Percentiles rank a stretch among this genome's conserved stretches.
Evolutionary conservation across 2,797 vertebrate genomes (phyloP).

Genomic region (Steatocranus sp.): DNA sequence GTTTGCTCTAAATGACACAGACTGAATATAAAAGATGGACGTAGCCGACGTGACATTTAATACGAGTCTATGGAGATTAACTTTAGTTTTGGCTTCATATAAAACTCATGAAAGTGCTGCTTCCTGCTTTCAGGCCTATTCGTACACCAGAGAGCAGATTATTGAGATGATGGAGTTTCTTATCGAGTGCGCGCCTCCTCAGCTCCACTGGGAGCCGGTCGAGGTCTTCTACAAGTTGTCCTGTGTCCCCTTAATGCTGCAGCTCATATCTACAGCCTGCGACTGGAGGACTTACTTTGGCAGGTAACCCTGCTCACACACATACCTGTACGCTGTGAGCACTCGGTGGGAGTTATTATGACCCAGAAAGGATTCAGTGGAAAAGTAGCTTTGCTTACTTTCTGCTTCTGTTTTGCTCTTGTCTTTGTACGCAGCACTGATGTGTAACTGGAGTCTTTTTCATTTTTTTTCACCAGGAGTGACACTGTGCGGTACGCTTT

Average conservation of each 20-base stretch:
- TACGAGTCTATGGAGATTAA: not conserved
- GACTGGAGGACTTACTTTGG: constrained; percentile 97
- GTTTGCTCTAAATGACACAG: not conserved
- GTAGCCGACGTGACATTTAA: not conserved
- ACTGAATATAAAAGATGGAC: not conserved
- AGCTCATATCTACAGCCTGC: constrained; percentile 92
- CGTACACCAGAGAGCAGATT: constrained; percentile 89
- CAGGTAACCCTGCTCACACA: constrained; percentile 69
- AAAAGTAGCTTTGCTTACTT: not conserved
- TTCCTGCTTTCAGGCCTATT: constrained; percentile 76
- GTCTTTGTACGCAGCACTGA: not conserved
- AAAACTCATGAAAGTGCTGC: not conserved
- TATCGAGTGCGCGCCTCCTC: constrained; percentile 87
- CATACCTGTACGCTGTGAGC: not conserved
- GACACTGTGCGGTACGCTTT: constrained; percentile 92
- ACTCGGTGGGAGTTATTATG: not conserved
- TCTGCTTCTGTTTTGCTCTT: not conserved
- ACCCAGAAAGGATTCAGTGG: not conserved
- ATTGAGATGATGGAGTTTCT: constrained; percentile 98
- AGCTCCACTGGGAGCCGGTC: constrained; percentile 91
- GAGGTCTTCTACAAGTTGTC: constrained; percentile 92
- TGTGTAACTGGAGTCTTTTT: not conserved
- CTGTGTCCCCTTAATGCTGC: constrained; percentile 90
- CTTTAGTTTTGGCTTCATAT: not conserved
- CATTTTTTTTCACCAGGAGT: constrained; percentile 70